Base-by-base conservation (phyloP, 2,888 invertebrate species). In the Pyrrhia umbra region DNA sequence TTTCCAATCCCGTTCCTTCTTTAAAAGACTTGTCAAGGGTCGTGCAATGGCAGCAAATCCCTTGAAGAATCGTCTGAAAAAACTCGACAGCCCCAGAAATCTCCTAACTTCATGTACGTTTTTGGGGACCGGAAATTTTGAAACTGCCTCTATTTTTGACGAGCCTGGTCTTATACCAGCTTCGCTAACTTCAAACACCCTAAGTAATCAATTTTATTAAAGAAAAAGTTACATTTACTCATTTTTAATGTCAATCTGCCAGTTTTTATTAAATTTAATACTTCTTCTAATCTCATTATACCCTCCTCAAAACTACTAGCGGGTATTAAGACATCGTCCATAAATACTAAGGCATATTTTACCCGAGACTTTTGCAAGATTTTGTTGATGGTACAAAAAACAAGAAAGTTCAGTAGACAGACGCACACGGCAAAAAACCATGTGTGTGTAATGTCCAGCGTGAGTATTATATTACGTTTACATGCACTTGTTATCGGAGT, bases 81-180 rank as follows among this genome's bases (percentile, higher is more conserved):
- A 52, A 18, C 52, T 52, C 6, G 54, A 27, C 2, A 54, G 34
- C 8, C 54, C 54, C 20, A 54, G 20, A 54, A 54, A 54, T 20
- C 54, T 43, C 21, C 54, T 54, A 6, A 54, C 30, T n/a, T 54
- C 54, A 30, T 54, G 43, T 5, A 13, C 18, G 21, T 43, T 52
- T 5, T 6, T 20, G 8, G 54, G 54, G 3, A 21, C 15, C 4
- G 54, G 54, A 20, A 52, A 52, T 25, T 27, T 42, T 6, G 52
- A 39, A 1, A 52, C 18, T 1, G 52, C 52, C n/a, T 42, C 42
- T 2, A 8, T 27, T 10, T 52, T 52, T 2, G 5, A 13, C 0
- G 25, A 3, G 0, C 52, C 52, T 1, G 52, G 52, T 13, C 42
- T 52, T 15, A 52, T 42, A 25, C 52, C 52, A 0, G 25, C 13